Percentiles rank a stretch among this genome's conserved stretches.
Evolutionary conservation across 2,113 vertebrate genomes (phyloP).

Genomic region (Heloderma charlesbogerti): DNA sequence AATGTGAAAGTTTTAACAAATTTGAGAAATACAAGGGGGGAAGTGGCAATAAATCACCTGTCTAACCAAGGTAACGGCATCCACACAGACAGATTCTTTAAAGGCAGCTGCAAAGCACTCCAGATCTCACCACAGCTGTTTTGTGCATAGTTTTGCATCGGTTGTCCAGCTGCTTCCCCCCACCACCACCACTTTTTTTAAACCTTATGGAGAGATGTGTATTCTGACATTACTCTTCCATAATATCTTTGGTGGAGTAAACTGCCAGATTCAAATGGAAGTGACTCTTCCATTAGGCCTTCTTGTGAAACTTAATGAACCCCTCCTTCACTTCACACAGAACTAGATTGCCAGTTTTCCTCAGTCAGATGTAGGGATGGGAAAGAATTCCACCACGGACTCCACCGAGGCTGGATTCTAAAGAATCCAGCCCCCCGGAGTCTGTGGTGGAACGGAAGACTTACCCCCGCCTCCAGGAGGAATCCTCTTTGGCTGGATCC

Average conservation of each 20-base stretch:
- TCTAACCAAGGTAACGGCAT: background rate
- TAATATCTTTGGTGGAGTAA: background rate
- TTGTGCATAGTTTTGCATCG: background rate
- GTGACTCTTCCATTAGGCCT: background rate
- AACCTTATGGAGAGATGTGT: background rate
- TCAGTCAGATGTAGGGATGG: background rate
- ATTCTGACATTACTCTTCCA: background rate
- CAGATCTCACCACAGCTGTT: background rate
- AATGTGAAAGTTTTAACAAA: background rate
- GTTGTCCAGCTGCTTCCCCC: background rate
- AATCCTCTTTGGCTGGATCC: too few relatives aligned
- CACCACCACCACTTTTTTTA: background rate
- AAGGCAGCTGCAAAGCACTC: background rate
- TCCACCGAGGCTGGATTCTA: too few relatives aligned
- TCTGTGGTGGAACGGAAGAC: too few relatives aligned
- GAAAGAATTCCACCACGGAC: too few relatives aligned
- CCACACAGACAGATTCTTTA: background rate
- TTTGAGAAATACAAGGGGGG: background rate
- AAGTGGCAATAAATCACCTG: background rate
- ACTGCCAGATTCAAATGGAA: background rate
- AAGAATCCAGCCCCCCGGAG: too few relatives aligned
- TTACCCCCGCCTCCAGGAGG: too few relatives aligned
- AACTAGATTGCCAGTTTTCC: background rate
- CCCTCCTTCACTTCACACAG: background rate
- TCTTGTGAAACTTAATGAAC: background rate